phyloP scores from a whole-genome alignment of 2,888 invertebrate species.

The Mechanitis mazaeus region DNA sequence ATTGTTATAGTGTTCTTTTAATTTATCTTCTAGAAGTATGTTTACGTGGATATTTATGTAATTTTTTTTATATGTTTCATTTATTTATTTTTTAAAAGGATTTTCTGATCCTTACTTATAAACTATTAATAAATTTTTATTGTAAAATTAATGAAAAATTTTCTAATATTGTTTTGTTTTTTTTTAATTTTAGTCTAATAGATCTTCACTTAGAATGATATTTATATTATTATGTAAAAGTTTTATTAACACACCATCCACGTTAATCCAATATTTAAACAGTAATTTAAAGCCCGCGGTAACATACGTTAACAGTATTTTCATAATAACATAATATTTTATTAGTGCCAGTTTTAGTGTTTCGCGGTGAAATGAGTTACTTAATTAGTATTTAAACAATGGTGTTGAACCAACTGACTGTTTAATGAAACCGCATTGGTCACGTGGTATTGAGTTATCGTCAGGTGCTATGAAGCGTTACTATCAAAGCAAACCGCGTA shows the following conservation, averaged over 20 bases:
- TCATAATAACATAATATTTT: constrained; percentile 68
- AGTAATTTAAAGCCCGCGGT: constrained; percentile 35
- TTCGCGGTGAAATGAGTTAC: constrained; percentile 64
- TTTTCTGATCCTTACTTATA: no score
- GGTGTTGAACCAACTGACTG: constrained; percentile 37
- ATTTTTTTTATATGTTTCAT: no score
- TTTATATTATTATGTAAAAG: neutral
- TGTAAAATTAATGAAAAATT: no score
- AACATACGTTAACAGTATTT: constrained; percentile 63
- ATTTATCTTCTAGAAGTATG: no score
- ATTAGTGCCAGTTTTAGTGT: constrained; percentile 48
- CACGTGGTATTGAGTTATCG: neutral
- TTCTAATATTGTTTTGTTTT: no score
- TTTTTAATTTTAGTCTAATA: no score
- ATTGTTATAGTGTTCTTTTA: no score
- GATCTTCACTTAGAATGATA: neutral
- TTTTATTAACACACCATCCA: constrained; percentile 37
- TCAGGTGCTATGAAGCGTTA: no score
- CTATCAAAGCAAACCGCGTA: no score
- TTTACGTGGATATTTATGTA: no score
- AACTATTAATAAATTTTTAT: no score
- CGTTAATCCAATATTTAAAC: constrained; percentile 30
- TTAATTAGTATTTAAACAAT: constrained; percentile 71
- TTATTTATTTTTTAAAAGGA: no score
- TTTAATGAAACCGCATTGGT: constrained; percentile 20